Evolutionary conservation across 2,797 vertebrate species (phyloP), one percentile per base, ranked within the genome.

Genomic region (Hydrolagus colliei): DNA sequence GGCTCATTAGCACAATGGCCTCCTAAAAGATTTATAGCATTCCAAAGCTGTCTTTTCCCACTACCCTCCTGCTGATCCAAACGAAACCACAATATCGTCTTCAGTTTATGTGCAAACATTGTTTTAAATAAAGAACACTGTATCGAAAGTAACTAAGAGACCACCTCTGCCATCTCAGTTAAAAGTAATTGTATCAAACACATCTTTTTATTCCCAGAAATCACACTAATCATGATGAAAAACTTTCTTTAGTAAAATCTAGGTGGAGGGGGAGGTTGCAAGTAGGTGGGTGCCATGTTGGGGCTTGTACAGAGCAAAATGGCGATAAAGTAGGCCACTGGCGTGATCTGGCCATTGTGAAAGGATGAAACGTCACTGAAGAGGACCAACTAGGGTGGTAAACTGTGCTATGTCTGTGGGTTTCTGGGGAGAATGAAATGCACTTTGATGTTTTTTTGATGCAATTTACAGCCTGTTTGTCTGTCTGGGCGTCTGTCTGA

Each of bases 401-500:
- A 88, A 88, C 86, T 87, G 65, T 71, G 76, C 84, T 86, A 86
- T 87, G 79, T 88, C 87, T n/a, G 27, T 86, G 74, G 87, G 87
- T 86, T 84, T 71, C 7, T 35, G 79, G 86, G 52, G 86, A 87
- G 86, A 79, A 86, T 59, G 75, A 82, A 86, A 88, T 86, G 86
- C 76, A 74, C 87, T 89, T 89, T 89, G 87, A 89, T 86, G 87
- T 86, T 77, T 22, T 78, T 16, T 73, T 74, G 85, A 74, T 87
- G 88, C 86, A 87, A 88, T 89, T 90, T 90, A 90, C 86, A 73
- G 86, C 88, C 90, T 63, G 88, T 89, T 89, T 89, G 88, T 90
- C 89, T 87, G 88, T 90, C 82, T 90, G 90, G 89, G 89, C 90
- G 89, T 89, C 89, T 91, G 88, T 87, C 89, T 91, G 90, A 92